Conservation (phyloP, 2,113 vertebrate species). For the Scopus umbretta region DNA sequence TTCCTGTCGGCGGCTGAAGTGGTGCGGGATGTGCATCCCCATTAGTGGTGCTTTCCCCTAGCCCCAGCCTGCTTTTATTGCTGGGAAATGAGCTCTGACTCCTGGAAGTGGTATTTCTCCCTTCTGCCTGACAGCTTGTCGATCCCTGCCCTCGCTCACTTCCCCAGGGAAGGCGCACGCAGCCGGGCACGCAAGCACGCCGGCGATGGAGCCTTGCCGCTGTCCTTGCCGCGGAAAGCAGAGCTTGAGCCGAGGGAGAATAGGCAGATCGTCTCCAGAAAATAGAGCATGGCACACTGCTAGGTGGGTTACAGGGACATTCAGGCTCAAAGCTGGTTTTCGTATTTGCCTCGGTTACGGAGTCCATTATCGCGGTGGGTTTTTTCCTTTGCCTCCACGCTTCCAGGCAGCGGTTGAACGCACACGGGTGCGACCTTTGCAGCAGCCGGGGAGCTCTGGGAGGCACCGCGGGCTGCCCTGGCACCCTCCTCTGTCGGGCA, state of each 20-base stretch:
- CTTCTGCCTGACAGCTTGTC: slow-evolving; percentile 18
- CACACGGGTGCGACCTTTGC: background rate
- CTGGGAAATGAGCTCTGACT: slow-evolving; percentile 44
- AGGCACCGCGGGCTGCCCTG: background rate
- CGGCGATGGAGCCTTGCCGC: background rate
- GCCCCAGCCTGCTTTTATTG: background rate
- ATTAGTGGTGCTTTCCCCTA: background rate
- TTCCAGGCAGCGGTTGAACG: background rate
- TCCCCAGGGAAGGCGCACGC: background rate
- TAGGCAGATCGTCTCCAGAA: background rate
- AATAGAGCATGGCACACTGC: background rate
- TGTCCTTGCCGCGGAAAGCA: background rate
- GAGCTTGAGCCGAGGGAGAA: background rate
- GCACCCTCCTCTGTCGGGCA: background rate
- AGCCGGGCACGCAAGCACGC: background rate
- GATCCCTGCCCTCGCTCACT: background rate
- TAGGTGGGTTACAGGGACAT: background rate
- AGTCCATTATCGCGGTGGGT: background rate
- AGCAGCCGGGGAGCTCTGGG: background rate
- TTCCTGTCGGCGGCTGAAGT: fast-evolving
- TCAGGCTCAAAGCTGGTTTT: background rate
- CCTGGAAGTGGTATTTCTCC: slow-evolving; percentile 25
- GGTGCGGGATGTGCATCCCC: background rate
- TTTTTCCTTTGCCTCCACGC: background rate
- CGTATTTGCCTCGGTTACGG: background rate